phyloP scores from a whole-genome alignment of 1,140 invertebrate genomes.

The Drosophila ohnishii region DNA sequence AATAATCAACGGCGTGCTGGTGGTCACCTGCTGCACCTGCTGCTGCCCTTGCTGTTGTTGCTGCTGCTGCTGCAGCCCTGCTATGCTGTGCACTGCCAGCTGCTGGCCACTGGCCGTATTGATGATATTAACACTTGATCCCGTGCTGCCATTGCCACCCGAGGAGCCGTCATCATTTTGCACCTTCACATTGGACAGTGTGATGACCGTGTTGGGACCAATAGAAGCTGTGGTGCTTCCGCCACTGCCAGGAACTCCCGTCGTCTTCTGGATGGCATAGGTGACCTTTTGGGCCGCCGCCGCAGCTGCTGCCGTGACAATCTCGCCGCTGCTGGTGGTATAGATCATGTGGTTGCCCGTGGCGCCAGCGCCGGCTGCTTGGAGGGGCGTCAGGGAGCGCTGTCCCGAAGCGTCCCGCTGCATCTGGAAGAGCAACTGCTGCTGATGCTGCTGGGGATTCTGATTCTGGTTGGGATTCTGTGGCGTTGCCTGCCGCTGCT shows the following conservation, averaged over 20 bases:
- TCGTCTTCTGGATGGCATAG: constrained; percentile 69
- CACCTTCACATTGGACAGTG: constrained; percentile 74
- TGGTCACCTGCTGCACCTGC: constrained; percentile 47
- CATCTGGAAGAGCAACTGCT: constrained; percentile 71
- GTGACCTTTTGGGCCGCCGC: constrained; percentile 68
- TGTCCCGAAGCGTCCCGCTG: constrained; percentile 61
- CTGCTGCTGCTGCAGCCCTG: constrained; percentile 61
- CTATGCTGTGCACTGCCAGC: constrained; percentile 77
- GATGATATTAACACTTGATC: constrained; percentile 73
- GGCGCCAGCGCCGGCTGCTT: constrained; percentile 54
- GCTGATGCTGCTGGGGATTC: constrained; percentile 62
- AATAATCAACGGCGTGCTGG: constrained; percentile 64
- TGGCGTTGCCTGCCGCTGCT: constrained; percentile 66
- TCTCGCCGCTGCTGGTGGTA: constrained; percentile 72
- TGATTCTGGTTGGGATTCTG: constrained; percentile 57
- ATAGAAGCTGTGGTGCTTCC: constrained; percentile 47
- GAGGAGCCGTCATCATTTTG: constrained; percentile 61
- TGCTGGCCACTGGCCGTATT: constrained; percentile 78
- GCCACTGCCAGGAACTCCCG: constrained; percentile 31
- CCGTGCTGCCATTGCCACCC: constrained; percentile 19
- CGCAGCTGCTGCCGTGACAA: constrained; percentile 54
- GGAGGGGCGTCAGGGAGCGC: constrained; percentile 71
- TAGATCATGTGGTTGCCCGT: constrained; percentile 77
- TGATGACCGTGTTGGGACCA: constrained; percentile 77
- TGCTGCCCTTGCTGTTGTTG: constrained; percentile 50